Evolutionary conservation across 2,113 vertebrate species (phyloP).

Genomic region (Epinephelus moara): DNA sequence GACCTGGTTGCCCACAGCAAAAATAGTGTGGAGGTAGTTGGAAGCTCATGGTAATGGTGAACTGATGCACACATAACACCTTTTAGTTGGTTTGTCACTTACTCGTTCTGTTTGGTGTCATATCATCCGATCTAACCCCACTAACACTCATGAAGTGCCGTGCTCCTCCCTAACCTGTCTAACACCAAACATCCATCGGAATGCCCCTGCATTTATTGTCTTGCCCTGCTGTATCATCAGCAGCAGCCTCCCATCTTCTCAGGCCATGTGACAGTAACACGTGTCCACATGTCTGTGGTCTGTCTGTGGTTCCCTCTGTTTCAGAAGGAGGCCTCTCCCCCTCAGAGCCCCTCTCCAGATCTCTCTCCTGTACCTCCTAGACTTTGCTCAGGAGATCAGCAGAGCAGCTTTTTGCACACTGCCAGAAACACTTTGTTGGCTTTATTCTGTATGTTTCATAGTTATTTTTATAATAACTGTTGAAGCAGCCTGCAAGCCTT

Average conservation of each 20-base stretch:
- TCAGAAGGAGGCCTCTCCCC: constrained; percentile 87
- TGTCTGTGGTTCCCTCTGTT: constrained; percentile 88
- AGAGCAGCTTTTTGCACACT: constrained; percentile 63
- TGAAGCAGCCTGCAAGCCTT: constrained; percentile 78
- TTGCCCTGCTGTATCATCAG: background rate
- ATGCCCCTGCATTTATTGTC: background rate
- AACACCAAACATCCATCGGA: constrained; percentile 19
- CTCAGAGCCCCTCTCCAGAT: constrained; percentile 85
- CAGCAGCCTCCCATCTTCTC: constrained; percentile 10
- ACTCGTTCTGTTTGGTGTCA: background rate
- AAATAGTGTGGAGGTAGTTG: background rate
- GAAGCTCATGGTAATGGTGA: background rate
- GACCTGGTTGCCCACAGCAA: background rate
- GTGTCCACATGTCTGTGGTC: constrained; percentile 79
- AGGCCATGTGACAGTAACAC: constrained; percentile 49
- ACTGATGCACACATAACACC: constrained; percentile 22
- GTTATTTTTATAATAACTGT: constrained; percentile 74
- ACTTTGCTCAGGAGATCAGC: constrained; percentile 59
- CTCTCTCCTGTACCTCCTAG: constrained; percentile 84
- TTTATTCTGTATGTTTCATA: constrained; percentile 56
- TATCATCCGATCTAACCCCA: background rate
- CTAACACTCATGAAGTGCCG: constrained; percentile 42
- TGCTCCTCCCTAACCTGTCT: constrained; percentile 28
- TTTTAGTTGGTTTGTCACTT: constrained; percentile 5
- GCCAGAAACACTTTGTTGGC: constrained; percentile 32